Conservation (phyloP, 2,797 vertebrate species). For the Tragelaphus eurycerus region DNA sequence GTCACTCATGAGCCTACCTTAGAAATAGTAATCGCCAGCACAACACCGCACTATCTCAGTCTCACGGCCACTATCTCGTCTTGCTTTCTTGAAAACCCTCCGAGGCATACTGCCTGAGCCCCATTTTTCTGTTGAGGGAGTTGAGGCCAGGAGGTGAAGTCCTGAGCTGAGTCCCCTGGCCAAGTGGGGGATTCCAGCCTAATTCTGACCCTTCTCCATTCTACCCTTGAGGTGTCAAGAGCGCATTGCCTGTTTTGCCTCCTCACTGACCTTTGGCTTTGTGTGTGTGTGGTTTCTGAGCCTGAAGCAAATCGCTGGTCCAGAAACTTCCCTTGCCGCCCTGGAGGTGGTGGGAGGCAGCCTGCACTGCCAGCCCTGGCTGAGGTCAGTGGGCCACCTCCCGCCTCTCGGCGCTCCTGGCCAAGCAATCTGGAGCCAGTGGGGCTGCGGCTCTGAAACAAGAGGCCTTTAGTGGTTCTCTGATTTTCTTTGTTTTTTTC, state of each 20-base stretch:
- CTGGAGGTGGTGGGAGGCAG: background rate
- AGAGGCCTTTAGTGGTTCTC: slow-evolving; percentile 41
- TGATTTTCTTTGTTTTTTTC: background rate
- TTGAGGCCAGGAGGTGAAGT: background rate
- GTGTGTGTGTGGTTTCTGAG: background rate
- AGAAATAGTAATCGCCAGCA: background rate
- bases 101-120: background rate
- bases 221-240: background rate
- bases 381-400: background rate
- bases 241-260: background rate
- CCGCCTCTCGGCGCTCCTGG: background rate
- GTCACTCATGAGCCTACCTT: background rate
- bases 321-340: background rate
- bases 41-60: background rate
- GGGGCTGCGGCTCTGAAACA: background rate
- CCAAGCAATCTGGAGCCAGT: background rate
- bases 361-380: background rate
- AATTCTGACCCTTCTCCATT: background rate
- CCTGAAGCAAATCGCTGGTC: background rate
- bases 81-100: background rate
- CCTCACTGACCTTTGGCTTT: background rate
- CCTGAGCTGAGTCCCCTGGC: background rate
- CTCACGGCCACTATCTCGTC: background rate
- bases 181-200: background rate
- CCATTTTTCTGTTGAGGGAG: background rate